These are phyloP conservation scores for Macrotrachela quadricornifera DNA, from an alignment of 1,140 invertebrate species.

Conservation along the genomic window DNA sequence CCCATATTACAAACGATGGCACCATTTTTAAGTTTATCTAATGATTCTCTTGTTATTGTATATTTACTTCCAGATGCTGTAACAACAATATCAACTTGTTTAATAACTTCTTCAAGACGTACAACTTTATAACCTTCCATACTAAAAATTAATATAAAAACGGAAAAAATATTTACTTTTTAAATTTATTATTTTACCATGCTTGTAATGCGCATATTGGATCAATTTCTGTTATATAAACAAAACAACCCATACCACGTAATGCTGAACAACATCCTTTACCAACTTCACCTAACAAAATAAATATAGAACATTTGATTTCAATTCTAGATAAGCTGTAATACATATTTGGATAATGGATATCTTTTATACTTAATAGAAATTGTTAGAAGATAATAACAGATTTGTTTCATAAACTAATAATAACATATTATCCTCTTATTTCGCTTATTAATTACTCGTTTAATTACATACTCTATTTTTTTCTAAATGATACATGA, in stretches of 20 bases:
- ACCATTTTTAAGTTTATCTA: slow-evolving; percentile 90
- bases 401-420: too few species aligned
- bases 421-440: too few species aligned
- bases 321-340: background rate
- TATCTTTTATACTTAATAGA: too few species aligned
- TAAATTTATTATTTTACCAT: slow-evolving; percentile 38
- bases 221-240: slow-evolving; percentile 89
- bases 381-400: too few species aligned
- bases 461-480: too few species aligned
- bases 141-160: slow-evolving; percentile 32
- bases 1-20: slow-evolving; percentile 95
- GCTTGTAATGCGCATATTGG: slow-evolving; percentile 92
- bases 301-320: background rate
- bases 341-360: too few species aligned
- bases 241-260: slow-evolving; percentile 75
- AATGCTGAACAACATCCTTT: slow-evolving; percentile 87
- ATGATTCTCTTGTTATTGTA: slow-evolving; percentile 73
- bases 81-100: slow-evolving; percentile 74
- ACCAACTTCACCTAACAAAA: slow-evolving; percentile 43
- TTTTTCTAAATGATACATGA: too few species aligned
- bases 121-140: slow-evolving; percentile 93
- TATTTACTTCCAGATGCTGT: slow-evolving; percentile 92
- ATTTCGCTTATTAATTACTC: too few species aligned
- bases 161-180: background rate
- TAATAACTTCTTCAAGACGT: slow-evolving; percentile 72